Conservation (phyloP, 2,888 invertebrate genomes). For the Uloborus plumipes region DNA sequence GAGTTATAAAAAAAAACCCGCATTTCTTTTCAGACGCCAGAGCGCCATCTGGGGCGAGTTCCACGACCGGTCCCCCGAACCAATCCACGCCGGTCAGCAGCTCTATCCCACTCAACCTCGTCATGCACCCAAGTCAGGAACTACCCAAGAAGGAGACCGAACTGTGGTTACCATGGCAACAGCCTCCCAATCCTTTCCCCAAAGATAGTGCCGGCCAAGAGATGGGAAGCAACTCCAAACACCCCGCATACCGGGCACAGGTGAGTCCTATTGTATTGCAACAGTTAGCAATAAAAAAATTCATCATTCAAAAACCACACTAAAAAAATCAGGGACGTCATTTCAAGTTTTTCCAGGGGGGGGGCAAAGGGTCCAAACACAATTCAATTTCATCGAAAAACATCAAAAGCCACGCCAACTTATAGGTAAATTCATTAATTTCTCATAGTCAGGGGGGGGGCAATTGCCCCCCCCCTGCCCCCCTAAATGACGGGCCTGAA, state of each 20-base stretch:
- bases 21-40: constrained; percentile 20
- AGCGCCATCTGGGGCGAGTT: background rate
- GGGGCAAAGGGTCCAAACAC: no score
- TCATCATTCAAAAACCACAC: no score
- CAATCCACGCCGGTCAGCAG: constrained; percentile 8
- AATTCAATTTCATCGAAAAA: no score
- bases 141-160: constrained; percentile 36
- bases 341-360: no score
- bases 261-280: background rate
- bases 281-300: no score
- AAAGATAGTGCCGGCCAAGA: constrained; percentile 41
- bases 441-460: no score
- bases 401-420: no score
- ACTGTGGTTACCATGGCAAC: constrained; percentile 58
- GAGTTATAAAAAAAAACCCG: background rate
- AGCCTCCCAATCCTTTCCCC: constrained; percentile 16
- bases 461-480: no score
- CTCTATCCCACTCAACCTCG: constrained; percentile 49
- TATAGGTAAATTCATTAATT: no score
- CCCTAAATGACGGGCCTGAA: no score
- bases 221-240: constrained; percentile 6
- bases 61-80: constrained; percentile 14
- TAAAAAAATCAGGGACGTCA: no score
- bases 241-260: constrained; percentile 35
- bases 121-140: constrained; percentile 22